Evolutionary conservation across 2,113 vertebrate species (phyloP).

Genomic region (Meles meles): DNA sequence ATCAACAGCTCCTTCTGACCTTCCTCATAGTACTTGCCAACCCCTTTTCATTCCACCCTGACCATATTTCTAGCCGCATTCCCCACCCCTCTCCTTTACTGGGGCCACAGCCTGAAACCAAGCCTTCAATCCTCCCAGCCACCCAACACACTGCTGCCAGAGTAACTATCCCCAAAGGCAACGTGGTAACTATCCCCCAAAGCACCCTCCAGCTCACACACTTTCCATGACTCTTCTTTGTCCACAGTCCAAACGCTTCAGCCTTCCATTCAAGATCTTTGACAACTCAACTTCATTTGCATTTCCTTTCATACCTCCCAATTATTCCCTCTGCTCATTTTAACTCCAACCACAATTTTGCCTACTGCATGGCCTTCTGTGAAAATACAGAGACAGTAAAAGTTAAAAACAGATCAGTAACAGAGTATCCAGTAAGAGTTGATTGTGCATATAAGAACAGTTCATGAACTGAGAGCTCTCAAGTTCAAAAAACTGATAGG

Average conservation of each 20-base stretch:
- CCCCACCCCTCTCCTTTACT: background rate
- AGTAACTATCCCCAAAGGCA: background rate
- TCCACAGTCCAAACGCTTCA: background rate
- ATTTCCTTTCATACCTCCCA: background rate
- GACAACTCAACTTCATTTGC: background rate
- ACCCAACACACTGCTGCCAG: background rate
- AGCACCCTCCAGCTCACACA: background rate
- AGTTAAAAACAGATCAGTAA: background rate
- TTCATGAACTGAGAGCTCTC: background rate
- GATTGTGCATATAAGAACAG: background rate
- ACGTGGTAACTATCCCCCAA: too few relatives aligned
- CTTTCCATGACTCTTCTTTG: background rate
- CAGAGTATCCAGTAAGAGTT: background rate
- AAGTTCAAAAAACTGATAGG: background rate
- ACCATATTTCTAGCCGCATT: background rate
- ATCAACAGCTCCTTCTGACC: rapidly evolving
- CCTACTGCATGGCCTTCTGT: background rate
- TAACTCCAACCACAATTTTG: background rate
- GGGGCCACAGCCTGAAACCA: background rate
- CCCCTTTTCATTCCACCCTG: background rate
- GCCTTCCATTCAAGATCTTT: background rate
- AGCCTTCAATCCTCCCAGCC: background rate
- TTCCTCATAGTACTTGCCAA: background rate
- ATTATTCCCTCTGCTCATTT: background rate
- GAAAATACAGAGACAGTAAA: background rate